A percentile compares a stretch with the other conserved stretches of the same genome.
phyloP scores from a whole-genome alignment of 1,140 invertebrate species.

The Atta cephalotes region DNA sequence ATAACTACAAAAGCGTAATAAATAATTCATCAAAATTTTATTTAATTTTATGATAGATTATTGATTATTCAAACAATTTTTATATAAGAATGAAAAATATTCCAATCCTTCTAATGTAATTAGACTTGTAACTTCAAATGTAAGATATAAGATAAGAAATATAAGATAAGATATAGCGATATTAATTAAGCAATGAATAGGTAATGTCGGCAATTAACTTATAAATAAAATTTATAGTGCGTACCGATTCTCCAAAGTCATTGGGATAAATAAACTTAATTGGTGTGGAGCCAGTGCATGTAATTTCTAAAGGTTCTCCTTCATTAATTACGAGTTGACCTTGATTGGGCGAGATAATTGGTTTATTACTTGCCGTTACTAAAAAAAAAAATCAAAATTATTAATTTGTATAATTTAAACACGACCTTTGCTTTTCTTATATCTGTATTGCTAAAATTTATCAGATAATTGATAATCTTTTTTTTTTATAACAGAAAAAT shows the following conservation, averaged over 20 bases:
- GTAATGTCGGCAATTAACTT: constrained; percentile 8
- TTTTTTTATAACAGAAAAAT: not conserved
- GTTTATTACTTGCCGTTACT: constrained; percentile 65
- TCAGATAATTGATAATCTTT: not conserved
- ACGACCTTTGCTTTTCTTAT: not conserved
- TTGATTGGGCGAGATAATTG: constrained; percentile 44
- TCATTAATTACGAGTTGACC: constrained; percentile 75
- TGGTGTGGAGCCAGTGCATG: constrained; percentile 61
- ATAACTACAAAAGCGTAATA: not conserved
- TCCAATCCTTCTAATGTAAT: too few species aligned
- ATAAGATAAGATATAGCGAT: not conserved
- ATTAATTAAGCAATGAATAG: not conserved
- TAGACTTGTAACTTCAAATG: not conserved
- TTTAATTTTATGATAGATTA: not conserved
- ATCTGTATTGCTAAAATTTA: not conserved
- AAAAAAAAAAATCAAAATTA: constrained; percentile 32
- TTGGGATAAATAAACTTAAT: constrained; percentile 73
- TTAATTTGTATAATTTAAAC: not conserved
- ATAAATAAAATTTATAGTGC: not conserved
- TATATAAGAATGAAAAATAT: not conserved
- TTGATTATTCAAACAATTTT: not conserved
- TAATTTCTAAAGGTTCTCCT: constrained; percentile 71
- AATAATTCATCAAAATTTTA: not conserved
- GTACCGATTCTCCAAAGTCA: constrained; percentile 31
- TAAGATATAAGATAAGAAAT: not conserved